Percentiles rank a stretch among this genome's conserved stretches.
phyloP scores from a whole-genome alignment of 1,140 invertebrate species.

The Apis dorsata region DNA sequence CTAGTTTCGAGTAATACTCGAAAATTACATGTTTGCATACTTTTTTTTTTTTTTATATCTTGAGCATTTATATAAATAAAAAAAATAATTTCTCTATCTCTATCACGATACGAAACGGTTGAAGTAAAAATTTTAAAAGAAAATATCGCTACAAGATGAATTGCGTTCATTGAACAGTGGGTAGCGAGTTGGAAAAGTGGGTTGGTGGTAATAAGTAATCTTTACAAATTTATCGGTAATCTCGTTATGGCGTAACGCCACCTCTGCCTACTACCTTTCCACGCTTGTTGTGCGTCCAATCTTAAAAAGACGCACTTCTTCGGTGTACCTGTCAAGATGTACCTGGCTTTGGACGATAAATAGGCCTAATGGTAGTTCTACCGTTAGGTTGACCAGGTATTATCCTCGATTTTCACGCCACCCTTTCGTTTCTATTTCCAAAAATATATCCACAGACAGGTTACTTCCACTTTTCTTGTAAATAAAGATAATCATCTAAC shows the following conservation, averaged over 20 bases:
- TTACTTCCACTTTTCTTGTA: neutral
- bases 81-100: neutral
- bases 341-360: conserved; percentile 63
- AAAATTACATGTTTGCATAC: too few relatives aligned
- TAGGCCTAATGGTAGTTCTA: conserved; percentile 65
- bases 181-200: neutral
- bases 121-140: neutral
- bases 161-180: neutral
- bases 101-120: neutral
- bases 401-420: conserved; percentile 71
- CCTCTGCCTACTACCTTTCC: conserved; percentile 48
- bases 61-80: too few relatives aligned
- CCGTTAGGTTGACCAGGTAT: conserved; percentile 66
- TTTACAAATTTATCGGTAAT: conserved; percentile 67
- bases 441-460: conserved; percentile 12
- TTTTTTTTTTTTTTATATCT: too few relatives aligned
- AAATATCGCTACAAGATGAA: conserved; percentile 13
- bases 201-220: conserved; percentile 41
- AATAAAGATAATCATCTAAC: neutral
- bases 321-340: conserved; percentile 54
- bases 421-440: conserved; percentile 53
- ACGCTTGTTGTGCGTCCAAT: conserved; percentile 44
- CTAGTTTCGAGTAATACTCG: too few relatives aligned
- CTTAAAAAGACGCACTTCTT: conserved; percentile 25
- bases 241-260: conserved; percentile 66